Evolutionary conservation across 2,797 vertebrate genomes (phyloP).

Genomic region (Parauchenoglanis punctatus): DNA sequence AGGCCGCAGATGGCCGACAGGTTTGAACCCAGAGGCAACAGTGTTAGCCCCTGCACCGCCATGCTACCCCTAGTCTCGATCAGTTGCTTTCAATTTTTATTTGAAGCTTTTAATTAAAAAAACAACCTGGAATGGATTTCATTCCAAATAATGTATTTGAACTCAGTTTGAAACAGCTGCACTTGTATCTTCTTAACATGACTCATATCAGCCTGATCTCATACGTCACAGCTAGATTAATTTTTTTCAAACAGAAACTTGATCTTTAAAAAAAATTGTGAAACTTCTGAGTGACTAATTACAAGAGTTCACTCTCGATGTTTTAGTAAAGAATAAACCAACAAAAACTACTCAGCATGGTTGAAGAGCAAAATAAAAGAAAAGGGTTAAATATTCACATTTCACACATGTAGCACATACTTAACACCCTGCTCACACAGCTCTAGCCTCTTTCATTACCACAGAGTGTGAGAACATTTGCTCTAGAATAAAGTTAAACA

Average conservation of each 20-base stretch:
- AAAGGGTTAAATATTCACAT: slow-evolving; percentile 17
- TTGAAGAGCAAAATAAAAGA: background rate
- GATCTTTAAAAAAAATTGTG: background rate
- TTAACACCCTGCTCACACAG: slow-evolving; percentile 57
- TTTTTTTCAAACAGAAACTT: slow-evolving; percentile 7
- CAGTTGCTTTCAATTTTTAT: background rate
- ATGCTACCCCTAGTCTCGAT: too few species aligned
- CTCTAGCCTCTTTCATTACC: slow-evolving; percentile 55
- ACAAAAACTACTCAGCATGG: slow-evolving; percentile 26
- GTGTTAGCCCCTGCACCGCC: too few species aligned
- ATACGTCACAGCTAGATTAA: background rate
- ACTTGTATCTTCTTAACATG: slow-evolving; percentile 8
- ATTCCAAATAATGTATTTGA: background rate
- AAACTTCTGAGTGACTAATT: slow-evolving; percentile 15
- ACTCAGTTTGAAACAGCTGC: slow-evolving; percentile 8
- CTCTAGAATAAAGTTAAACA: slow-evolving; percentile 46
- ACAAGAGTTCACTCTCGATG: background rate
- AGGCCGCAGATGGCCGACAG: too few species aligned
- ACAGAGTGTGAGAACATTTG: slow-evolving; percentile 58
- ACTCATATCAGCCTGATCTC: slow-evolving; percentile 20
- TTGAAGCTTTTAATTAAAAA: background rate
- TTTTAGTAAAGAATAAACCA: background rate
- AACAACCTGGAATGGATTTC: background rate
- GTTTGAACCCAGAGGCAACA: too few species aligned
- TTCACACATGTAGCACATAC: slow-evolving; percentile 42